Base-by-base conservation (phyloP, 2,797 vertebrate species). In the Hydrolagus colliei region DNA sequence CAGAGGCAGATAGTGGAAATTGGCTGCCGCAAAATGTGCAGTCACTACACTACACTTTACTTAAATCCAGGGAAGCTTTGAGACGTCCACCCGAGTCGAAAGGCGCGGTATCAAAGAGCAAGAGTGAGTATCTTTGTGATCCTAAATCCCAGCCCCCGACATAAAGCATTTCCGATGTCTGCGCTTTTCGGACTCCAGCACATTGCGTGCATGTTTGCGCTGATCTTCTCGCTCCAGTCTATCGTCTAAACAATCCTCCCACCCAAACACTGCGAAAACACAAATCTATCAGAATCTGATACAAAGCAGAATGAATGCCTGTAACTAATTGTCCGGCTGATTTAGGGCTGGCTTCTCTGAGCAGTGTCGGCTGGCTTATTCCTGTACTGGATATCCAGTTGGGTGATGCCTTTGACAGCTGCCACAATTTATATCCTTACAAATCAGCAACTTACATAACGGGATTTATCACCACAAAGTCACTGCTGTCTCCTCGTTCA, bases 301-400 rank as follows among this genome's bases (percentile, higher is more conserved):
- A 35, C 27, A 84, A 84, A 84, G 32, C 79, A 84, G 79, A 67
- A 84, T 71, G 41, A 71, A 35, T 11, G 65, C 79, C 65, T 41
- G 63, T 63, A 68, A 27, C 67, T 71, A 71, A 84, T 84, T 71
- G 79, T 84, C 79, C 20, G 41, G 71, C 65, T 84, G 79, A 84
- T 84, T 84, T 84, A 84, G 16, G 79, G 68, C 18, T 4, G 41
- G 79, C 65, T 41, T 27, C 32, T 84, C 65, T 84, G 79, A 71
- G 9, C 13, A 71, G 79, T 9, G 18, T 4, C 9, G 16, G 52
- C 71, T 41, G 67, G 79, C 71, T 84, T 84, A 84, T 71, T 16
- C 18, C 65, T 68, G 67, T 16, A 35, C 65, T 68, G 67, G 65
- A 68, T 68, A 27, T 84, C 32, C 65, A 68, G 9, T 84, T 13